Percentiles rank a stretch among this genome's conserved stretches.
Conservation (phyloP, 2,113 vertebrate genomes). For the Camelus dromedarius region DNA sequence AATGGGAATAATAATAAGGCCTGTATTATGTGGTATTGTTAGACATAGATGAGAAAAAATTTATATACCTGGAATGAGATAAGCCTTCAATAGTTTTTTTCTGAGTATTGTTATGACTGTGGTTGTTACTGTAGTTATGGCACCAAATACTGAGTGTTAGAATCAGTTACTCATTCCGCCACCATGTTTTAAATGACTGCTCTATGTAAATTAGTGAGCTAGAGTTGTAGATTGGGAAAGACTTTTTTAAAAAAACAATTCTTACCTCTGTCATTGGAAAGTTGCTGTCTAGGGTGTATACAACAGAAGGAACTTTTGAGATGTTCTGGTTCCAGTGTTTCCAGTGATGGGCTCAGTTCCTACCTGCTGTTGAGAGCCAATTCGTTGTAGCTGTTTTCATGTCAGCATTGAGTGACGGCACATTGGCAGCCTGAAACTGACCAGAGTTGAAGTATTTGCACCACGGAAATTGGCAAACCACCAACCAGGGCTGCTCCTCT, state of each 20-base stretch:
- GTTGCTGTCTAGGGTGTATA: background rate
- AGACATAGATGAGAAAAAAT: conserved; percentile 32
- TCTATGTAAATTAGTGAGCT: background rate
- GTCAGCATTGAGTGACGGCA: background rate
- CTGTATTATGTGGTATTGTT: background rate
- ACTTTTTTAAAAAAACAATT: background rate
- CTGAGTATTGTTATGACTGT: background rate
- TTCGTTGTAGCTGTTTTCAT: background rate
- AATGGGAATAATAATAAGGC: background rate
- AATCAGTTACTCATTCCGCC: background rate
- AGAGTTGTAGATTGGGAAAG: background rate
- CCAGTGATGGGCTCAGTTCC: background rate
- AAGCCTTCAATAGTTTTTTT: background rate
- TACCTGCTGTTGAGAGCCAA: background rate
- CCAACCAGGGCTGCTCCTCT: background rate
- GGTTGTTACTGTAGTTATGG: background rate
- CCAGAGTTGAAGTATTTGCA: background rate
- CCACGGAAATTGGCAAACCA: background rate
- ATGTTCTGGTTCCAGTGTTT: background rate
- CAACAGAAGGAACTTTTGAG: background rate
- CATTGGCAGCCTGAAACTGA: background rate
- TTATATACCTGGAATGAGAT: background rate
- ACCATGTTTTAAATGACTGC: background rate
- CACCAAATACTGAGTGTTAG: background rate
- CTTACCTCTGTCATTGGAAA: background rate